Evolutionary conservation across 2,797 vertebrate genomes (phyloP), one percentile per base, ranked within the genome.

Genomic region (Crocodylus rhombifer): DNA sequence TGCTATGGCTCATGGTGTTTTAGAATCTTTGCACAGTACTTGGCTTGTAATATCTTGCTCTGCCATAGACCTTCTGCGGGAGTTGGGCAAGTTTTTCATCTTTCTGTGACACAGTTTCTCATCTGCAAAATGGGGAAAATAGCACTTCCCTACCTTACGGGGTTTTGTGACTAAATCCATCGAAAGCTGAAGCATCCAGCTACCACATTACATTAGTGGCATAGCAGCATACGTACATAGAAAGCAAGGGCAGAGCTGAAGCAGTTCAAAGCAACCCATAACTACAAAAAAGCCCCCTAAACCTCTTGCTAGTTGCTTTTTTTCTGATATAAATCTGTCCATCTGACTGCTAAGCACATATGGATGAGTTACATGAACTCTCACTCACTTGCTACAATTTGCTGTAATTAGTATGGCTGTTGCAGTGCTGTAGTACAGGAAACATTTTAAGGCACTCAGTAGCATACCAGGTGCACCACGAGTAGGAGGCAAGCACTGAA

Each of bases 311-410:
- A 84, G 28, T 60, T 12, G 84, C 64, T 85, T 51, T 51, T 51
- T 51, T 77, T 74, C 10, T 5, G n/a, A 36, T 61, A 75, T 64
- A 73, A 87, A 94, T 51, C 78, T 28, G 10, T 77, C 65, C 58
- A 58, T 82, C 55, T 21, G 20, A 30, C 8, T 57, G 79, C 83
- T 90, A 33, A 64, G 85, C 64, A 74, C 82, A 75, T 33, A 80
- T 86, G 73, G 61, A 51, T 42, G 79, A 86, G 33, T 86, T 86
- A 90, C 87, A 88, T 69, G 94, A 77, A 93, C 61, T 28, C 60
- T 74, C 90, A 4, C 93, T 93, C 92, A 69, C 64, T 91, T 79
- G 88, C 77, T 33, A 6, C 58, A 55, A 78, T 77, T 86, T 88
- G 74, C 33, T 88, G 84, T 64, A 93, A 86, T 86, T 80, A 92